Evolutionary conservation across 2,797 vertebrate species (phyloP).

Genomic region (Saxicola maurus): DNA sequence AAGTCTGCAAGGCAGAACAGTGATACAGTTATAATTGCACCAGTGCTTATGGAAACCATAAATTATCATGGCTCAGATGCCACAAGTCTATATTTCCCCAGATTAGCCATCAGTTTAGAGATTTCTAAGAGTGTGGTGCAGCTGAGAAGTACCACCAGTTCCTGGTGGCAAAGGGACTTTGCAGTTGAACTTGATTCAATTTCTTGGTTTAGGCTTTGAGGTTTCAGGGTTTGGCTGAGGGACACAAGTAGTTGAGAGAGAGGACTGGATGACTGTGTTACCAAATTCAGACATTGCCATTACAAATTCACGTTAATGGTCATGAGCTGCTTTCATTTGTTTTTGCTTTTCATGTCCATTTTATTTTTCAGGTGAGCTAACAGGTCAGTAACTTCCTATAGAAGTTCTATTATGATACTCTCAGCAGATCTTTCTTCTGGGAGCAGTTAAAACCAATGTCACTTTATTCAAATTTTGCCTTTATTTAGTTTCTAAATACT

Average conservation of each 20-base stretch:
- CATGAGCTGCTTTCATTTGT: not conserved
- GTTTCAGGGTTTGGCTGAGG: not conserved
- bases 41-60: constrained; percentile 4
- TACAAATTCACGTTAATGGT: not conserved
- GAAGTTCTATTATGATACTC: not conserved
- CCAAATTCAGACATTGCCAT: not conserved
- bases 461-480: not conserved
- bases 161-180: not conserved
- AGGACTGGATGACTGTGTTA: not conserved
- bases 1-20: not conserved
- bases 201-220: not conserved
- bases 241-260: not conserved
- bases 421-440: not conserved
- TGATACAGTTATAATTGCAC: constrained; percentile 16
- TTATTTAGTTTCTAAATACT: not conserved
- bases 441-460: not conserved
- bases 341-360: not conserved
- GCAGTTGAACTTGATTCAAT: not conserved
- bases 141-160: not conserved
- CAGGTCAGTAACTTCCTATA: not conserved
- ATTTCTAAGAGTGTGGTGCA: not conserved
- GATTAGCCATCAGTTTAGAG: not conserved
- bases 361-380: not conserved
- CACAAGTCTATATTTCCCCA: not conserved
- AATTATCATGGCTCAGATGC: not conserved